phyloP scores from a whole-genome alignment of 2,113 vertebrate species.

The Empidonax traillii region DNA sequence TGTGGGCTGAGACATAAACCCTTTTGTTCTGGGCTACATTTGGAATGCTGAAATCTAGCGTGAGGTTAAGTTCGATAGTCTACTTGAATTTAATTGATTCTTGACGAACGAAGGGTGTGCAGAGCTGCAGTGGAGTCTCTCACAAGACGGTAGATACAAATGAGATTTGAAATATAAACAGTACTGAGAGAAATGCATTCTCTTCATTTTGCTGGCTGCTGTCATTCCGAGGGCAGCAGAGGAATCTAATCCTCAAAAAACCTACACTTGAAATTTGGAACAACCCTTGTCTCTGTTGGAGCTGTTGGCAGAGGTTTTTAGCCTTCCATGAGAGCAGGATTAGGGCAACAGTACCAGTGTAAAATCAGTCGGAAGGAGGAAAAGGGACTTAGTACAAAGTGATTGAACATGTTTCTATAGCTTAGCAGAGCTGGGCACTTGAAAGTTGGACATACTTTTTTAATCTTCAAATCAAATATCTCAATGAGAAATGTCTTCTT shows the following conservation, averaged over 20 bases:
- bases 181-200: not conserved
- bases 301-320: not conserved
- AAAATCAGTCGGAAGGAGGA: not conserved
- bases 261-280: slow-evolving; percentile 25
- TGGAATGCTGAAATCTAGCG: slow-evolving; percentile 69
- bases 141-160: slow-evolving; percentile 11
- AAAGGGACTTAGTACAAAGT: not conserved
- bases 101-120: slow-evolving; percentile 48
- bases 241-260: slow-evolving; percentile 36
- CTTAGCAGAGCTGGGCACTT: not conserved
- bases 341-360: not conserved
- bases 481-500: not conserved
- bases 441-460: not conserved
- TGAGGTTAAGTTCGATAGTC: slow-evolving; percentile 71
- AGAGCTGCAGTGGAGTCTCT: slow-evolving; percentile 16
- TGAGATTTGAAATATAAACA: slow-evolving; percentile 53
- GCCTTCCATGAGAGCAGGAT: not conserved
- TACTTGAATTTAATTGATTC: slow-evolving; percentile 68
- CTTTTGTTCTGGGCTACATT: slow-evolving; percentile 72
- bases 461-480: not conserved
- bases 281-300: slow-evolving; percentile 25
- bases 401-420: not conserved
- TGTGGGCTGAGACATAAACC: slow-evolving; percentile 72
- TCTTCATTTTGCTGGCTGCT: slow-evolving; percentile 23
- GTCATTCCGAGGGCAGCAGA: not conserved